Conservation (phyloP, 2,888 invertebrate genomes). For the Drosophila antonietae region DNA sequence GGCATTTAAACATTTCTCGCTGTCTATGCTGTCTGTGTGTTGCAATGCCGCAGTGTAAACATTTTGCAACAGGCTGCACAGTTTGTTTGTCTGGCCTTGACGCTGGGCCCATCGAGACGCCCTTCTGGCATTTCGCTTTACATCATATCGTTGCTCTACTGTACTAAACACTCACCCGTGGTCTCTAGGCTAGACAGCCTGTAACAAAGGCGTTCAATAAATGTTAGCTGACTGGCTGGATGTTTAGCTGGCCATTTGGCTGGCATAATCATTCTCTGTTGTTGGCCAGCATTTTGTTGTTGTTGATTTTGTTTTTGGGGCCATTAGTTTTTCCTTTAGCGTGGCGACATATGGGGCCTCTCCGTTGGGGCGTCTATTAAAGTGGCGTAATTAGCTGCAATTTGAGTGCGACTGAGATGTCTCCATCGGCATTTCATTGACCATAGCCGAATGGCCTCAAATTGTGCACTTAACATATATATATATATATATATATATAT, state of each 20-base stretch:
- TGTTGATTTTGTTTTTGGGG: constrained; percentile 24
- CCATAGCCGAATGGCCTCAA: constrained; percentile 53
- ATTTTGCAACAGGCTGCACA: constrained; percentile 53
- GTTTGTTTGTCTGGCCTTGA: constrained; percentile 51
- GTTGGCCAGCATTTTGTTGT: constrained; percentile 28
- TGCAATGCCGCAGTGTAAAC: constrained; percentile 48
- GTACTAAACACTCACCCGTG: constrained; percentile 22
- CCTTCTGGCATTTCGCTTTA: constrained; percentile 19
- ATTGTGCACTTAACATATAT: constrained; percentile 58
- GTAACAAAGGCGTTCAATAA: constrained; percentile 29
- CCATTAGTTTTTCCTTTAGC: constrained; percentile 47
- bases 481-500: too few relatives aligned
- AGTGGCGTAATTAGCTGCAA: constrained; percentile 66
- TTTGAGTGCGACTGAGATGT: constrained; percentile 56
- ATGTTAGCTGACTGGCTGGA: constrained; percentile 5
- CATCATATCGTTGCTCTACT: constrained; percentile 34
- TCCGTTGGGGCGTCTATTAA: constrained; percentile 64
- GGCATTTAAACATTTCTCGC: background rate
- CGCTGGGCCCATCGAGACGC: constrained; percentile 11
- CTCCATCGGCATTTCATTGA: constrained; percentile 65
- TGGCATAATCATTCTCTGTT: constrained; percentile 20
- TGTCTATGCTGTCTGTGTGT: constrained; percentile 16
- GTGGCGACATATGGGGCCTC: constrained; percentile 54
- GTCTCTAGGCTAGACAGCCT: constrained; percentile 5
- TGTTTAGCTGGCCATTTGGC: constrained; percentile 1